These are phyloP conservation scores for Steinernema feltiae DNA, from an alignment of 1,140 invertebrate species.

Conservation along the genomic window DNA sequence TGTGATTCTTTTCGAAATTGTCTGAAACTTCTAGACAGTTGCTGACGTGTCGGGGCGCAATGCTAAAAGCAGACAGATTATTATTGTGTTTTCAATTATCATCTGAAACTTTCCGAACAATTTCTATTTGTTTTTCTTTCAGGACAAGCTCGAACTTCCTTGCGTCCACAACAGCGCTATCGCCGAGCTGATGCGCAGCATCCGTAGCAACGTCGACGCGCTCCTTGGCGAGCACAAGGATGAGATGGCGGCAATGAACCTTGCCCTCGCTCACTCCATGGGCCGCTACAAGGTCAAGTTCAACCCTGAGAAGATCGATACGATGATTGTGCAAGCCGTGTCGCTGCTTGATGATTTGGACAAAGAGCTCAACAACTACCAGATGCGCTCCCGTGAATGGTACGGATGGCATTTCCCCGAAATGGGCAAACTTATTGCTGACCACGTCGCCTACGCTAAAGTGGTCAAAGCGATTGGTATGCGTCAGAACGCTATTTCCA, in stretches of 20 bases:
- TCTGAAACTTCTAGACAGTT: no score
- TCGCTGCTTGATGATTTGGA: conserved; percentile 90
- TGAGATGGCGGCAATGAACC: conserved; percentile 89
- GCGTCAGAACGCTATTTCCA: conserved; percentile 72
- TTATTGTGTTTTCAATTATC: conserved; percentile 24
- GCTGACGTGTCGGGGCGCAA: no score
- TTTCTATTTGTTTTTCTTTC: no score
- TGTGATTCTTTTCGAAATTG: no score
- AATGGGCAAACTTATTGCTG: conserved; percentile 86
- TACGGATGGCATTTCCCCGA: conserved; percentile 99
- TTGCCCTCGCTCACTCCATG: conserved; percentile 91
- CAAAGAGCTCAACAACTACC: conserved; percentile 97
- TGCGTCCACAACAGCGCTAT: conserved; percentile 82
- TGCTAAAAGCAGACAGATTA: not conserved
- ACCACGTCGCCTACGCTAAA: conserved; percentile 86
- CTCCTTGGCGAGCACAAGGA: conserved; percentile 79
- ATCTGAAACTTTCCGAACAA: conserved; percentile 16
- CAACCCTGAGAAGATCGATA: conserved; percentile 98
- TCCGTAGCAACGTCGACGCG: conserved; percentile 81
- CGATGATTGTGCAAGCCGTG: conserved; percentile 87
- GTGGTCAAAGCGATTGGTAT: conserved; percentile 77
- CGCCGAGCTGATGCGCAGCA: conserved; percentile 89
- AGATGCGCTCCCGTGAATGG: conserved; percentile 92
- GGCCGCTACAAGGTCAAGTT: conserved; percentile 97
- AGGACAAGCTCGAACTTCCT: conserved; percentile 80